Evolutionary conservation across 1,140 invertebrate genomes (phyloP), one percentile per base, ranked within the genome.

Genomic region (Drosophila elegans): DNA sequence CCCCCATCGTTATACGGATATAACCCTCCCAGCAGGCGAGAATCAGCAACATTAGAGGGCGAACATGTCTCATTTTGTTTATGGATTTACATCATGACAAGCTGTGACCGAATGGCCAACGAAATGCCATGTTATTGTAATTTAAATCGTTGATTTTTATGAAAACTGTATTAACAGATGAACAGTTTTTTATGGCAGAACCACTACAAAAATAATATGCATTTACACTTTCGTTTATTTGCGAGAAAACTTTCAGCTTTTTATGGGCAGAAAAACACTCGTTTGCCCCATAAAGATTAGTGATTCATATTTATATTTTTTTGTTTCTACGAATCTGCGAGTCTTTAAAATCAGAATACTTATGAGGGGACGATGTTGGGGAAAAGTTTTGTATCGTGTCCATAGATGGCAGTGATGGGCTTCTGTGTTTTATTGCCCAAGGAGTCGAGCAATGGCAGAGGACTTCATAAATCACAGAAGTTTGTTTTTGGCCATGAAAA

Each of bases 381-480:
- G 12, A 64, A 69, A 83, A 62, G 74, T 76, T 69, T 88, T 63
- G 64, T 82, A 61, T 79, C 51, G 63, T 75, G 80, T 89, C 62
- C 54, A 66, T 56, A 57, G 72, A 76, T 61, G 63, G 55, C 64
- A 52, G 44, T 77, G 74, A 80, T 78, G 83, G 72, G 53, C 54
- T 63, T 77, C 53, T 74, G 71, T 85, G 55, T 88, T 88, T 88
- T 88, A 88, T 88, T 78, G 84, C 83, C 84, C 59, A 74, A 83
- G 64, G 67, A 76, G 79, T 81, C 69, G 45, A 59, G 63, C 67
- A 77, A 76, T 71, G 63, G 76, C 83, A 67, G 63, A 77, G 78
- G 79, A 88, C 84, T 88, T 88, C 83, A 88, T 88, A 88, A 88
- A 88, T 88, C 83, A 88, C 83, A 89, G 86, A 88, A 88, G 75